Evolutionary conservation across 2,113 vertebrate genomes (phyloP).

Genomic region (Numenius arquata): DNA sequence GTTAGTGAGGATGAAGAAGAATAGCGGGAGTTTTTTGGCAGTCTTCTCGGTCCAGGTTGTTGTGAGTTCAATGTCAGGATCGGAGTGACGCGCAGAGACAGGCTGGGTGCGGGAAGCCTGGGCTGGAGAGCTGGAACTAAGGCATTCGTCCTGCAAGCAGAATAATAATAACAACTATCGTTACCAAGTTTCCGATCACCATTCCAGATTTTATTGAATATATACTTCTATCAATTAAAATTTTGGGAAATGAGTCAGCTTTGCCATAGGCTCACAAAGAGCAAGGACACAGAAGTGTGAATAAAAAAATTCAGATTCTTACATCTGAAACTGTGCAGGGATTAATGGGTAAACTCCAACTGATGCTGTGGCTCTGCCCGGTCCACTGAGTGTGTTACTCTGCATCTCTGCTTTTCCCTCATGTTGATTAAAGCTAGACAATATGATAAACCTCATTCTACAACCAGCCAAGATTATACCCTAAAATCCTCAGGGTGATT

Average conservation of each 20-base stretch:
- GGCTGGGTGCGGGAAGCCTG: slow-evolving; percentile 78
- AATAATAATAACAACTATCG: slow-evolving; percentile 44
- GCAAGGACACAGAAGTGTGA: not conserved
- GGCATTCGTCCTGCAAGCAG: slow-evolving; percentile 77
- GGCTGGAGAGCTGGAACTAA: slow-evolving; percentile 72
- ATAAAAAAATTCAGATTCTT: accelerated
- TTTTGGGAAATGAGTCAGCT: not conserved
- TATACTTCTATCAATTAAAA: not conserved
- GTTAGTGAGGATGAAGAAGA: slow-evolving; percentile 97
- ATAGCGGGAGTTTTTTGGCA: slow-evolving; percentile 87
- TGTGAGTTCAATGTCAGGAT: slow-evolving; percentile 88
- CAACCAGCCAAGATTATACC: not conserved
- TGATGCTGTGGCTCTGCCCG: not conserved
- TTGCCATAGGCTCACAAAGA: not conserved
- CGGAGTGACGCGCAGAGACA: slow-evolving; percentile 74
- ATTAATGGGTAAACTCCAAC: not conserved
- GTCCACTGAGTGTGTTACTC: no score
- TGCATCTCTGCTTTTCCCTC: not conserved
- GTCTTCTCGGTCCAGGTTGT: slow-evolving; percentile 85
- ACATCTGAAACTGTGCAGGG: accelerated
- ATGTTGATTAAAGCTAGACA: not conserved
- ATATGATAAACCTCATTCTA: not conserved
- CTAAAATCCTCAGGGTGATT: not conserved
- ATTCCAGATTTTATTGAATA: not conserved
- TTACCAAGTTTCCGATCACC: not conserved